Evolutionary conservation across 2,797 vertebrate species (phyloP).

Genomic region (Microctenopoma lineatum): DNA sequence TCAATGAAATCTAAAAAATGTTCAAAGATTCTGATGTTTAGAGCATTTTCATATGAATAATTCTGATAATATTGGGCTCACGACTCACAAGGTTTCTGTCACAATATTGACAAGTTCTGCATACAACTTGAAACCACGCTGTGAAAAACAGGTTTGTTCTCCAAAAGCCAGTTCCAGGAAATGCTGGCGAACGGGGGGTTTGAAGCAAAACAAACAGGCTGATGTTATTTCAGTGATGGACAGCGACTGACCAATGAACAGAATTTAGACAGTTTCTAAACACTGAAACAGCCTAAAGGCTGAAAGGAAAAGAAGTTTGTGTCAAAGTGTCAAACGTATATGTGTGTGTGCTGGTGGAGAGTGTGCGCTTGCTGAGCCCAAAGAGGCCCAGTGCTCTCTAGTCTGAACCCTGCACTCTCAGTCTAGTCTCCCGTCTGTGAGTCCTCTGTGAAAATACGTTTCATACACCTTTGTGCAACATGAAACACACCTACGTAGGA

Average conservation of each 20-base stretch:
- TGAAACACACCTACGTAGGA: background rate
- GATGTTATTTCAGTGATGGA: conserved; percentile 15
- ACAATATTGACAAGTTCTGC: conserved; percentile 46
- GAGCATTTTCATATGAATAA: background rate
- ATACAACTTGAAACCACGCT: conserved; percentile 46
- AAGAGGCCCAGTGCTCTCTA: conserved; percentile 77
- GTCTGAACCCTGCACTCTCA: conserved; percentile 62
- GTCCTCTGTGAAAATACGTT: conserved; percentile 12
- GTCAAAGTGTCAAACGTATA: background rate
- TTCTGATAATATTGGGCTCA: background rate
- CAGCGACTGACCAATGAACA: background rate
- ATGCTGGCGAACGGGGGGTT: conserved; percentile 25
- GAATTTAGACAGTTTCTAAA: background rate
- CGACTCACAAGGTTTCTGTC: conserved; percentile 18
- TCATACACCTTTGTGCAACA: background rate
- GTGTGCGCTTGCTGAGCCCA: conserved; percentile 74
- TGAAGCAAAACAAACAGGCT: conserved; percentile 39
- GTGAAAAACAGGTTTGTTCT: conserved; percentile 46
- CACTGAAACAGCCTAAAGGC: background rate
- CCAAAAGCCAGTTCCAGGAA: conserved; percentile 55
- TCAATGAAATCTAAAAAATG: too few species aligned
- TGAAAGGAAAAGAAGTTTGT: background rate
- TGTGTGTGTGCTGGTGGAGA: conserved; percentile 17
- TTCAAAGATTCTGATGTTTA: too few species aligned
- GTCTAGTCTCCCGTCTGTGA: conserved; percentile 65